Evolutionary conservation across 2,888 invertebrate genomes (phyloP).

Genomic region (Melieria crassipennis): DNA sequence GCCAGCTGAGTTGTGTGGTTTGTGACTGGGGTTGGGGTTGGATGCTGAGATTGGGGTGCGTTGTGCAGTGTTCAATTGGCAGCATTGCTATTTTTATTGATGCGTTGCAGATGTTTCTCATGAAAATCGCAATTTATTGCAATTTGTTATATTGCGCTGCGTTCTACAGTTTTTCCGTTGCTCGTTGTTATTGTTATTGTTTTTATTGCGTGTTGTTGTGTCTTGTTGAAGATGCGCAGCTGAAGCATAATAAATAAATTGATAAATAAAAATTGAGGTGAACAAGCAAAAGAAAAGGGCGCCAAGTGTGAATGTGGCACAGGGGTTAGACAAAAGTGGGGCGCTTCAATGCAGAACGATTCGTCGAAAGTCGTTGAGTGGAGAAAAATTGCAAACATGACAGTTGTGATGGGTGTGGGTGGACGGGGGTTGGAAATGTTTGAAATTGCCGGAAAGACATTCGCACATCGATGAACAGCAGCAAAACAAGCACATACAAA

Average conservation of each 20-base stretch:
- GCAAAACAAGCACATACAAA: too few relatives aligned
- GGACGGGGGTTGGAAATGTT: too few relatives aligned
- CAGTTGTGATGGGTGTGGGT: too few relatives aligned
- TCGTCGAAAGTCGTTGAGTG: too few relatives aligned
- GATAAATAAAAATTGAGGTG: slow-evolving; percentile 18
- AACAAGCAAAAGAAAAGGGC: neutral
- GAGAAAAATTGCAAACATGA: too few relatives aligned
- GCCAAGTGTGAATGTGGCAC: too few relatives aligned
- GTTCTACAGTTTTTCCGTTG: neutral
- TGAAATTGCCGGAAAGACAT: too few relatives aligned
- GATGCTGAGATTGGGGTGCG: neutral
- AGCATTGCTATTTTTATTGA: slow-evolving; percentile 32
- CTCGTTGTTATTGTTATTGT: slow-evolving; percentile 3
- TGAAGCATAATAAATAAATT: slow-evolving; percentile 27
- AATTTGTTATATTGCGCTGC: slow-evolving; percentile 8
- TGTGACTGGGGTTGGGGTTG: neutral
- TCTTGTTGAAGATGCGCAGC: neutral
- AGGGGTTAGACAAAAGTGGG: too few relatives aligned
- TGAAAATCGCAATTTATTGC: slow-evolving; percentile 32
- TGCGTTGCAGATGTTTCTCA: slow-evolving; percentile 30
- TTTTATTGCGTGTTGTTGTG: neutral
- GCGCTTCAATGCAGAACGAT: too few relatives aligned
- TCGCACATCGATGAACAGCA: too few relatives aligned
- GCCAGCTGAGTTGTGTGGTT: slow-evolving; percentile 3
- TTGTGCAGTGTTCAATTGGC: slow-evolving; percentile 15